Evolutionary conservation across 2,797 vertebrate species (phyloP).

Genomic region (Sebastes matsubarae): DNA sequence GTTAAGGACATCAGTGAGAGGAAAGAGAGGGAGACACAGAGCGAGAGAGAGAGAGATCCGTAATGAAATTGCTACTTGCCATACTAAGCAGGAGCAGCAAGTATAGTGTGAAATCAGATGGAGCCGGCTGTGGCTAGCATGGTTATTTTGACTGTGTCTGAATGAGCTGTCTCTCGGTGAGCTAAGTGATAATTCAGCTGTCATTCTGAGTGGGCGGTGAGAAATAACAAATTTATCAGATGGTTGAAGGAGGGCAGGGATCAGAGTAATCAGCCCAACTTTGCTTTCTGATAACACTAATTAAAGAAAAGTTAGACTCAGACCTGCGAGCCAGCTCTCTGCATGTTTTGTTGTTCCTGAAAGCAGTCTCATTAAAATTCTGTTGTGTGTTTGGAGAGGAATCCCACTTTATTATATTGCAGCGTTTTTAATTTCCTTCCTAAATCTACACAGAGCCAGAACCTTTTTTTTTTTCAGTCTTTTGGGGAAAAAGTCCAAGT

Average conservation of each 20-base stretch:
- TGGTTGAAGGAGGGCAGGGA: conserved; percentile 16
- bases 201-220: conserved; percentile 37
- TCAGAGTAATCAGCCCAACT: conserved; percentile 18
- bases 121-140: conserved; percentile 33
- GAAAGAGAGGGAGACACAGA: neutral
- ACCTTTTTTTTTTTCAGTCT: neutral
- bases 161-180: conserved; percentile 58
- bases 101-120: conserved; percentile 55
- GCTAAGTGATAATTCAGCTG: conserved; percentile 66
- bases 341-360: neutral
- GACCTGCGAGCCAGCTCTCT: neutral
- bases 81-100: conserved; percentile 55
- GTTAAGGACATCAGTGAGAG: conserved; percentile 67
- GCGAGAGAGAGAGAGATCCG: conserved; percentile 26
- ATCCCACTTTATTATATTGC: neutral
- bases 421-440: neutral
- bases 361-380: neutral
- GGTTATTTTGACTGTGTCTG: conserved; percentile 50
- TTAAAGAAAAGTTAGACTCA: neutral
- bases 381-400: neutral
- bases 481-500: neutral
- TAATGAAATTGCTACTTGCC: conserved; percentile 58
- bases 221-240: conserved; percentile 35
- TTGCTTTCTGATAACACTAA: conserved; percentile 13
- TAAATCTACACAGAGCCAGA: neutral